Evolutionary conservation across 2,113 vertebrate species (phyloP).

Genomic region (Mastomys coucha): DNA sequence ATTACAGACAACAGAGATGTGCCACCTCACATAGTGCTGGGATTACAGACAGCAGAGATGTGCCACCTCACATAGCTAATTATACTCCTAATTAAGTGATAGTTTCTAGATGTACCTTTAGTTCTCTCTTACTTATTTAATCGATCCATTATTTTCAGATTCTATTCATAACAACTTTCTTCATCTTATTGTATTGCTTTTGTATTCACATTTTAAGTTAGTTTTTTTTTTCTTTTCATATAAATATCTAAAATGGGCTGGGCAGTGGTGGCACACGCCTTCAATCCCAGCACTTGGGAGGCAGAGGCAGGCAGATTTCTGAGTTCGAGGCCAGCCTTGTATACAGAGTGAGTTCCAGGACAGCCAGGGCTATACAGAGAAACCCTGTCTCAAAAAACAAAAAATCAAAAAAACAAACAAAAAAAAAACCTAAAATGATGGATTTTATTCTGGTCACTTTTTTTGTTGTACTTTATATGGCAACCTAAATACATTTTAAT

Average conservation of each 20-base stretch:
- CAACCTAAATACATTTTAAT: not conserved
- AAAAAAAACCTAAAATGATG: conserved; percentile 3
- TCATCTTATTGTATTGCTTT: not conserved
- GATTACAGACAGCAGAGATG: not conserved
- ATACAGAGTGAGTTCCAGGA: no score
- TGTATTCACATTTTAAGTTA: not conserved
- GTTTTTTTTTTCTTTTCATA: not conserved
- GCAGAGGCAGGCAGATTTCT: no score
- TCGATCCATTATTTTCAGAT: not conserved
- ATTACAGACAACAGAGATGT: not conserved
- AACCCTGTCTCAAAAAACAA: no score
- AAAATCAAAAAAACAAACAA: no score
- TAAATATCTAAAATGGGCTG: conserved; percentile 31
- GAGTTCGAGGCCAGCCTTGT: no score
- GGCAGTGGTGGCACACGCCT: no score
- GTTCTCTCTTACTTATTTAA: not conserved
- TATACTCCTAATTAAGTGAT: not conserved
- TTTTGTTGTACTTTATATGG: not conserved
- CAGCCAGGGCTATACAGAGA: no score
- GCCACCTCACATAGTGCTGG: not conserved
- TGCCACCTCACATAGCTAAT: not conserved
- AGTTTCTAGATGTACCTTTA: not conserved
- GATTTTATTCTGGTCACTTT: not conserved
- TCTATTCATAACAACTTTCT: not conserved
- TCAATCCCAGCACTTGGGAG: no score